Conservation (phyloP, 2,888 invertebrate species). For the Lymantria monacha region DNA sequence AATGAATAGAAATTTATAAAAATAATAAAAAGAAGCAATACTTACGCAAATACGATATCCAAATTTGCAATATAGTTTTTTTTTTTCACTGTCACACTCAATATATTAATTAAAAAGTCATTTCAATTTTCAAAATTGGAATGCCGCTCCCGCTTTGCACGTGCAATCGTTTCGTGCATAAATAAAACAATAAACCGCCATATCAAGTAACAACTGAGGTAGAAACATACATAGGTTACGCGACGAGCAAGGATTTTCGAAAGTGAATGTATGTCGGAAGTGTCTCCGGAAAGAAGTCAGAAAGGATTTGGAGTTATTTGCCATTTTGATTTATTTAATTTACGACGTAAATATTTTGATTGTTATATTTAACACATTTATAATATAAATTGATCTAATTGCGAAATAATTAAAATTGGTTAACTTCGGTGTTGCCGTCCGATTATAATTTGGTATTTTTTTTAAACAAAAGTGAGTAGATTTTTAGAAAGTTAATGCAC, state of each 20-base stretch:
- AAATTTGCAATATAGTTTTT: neutral
- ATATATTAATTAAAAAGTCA: slow-evolving; percentile 3
- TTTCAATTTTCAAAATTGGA: slow-evolving; percentile 13
- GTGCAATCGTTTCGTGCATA: slow-evolving; percentile 33
- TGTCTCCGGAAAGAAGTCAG: neutral
- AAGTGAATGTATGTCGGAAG: slow-evolving; percentile 4
- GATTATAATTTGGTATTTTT: no score
- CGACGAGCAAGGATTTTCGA: slow-evolving; percentile 24
- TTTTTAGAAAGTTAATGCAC: no score
- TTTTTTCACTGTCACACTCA: slow-evolving; percentile 5
- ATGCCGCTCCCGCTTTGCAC: slow-evolving; percentile 16
- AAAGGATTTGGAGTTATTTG: neutral
- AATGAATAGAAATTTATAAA: neutral
- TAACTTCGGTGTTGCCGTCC: no score
- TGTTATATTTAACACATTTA: no score
- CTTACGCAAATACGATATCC: neutral
- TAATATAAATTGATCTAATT: no score
- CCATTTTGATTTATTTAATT: neutral
- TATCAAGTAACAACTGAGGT: slow-evolving; percentile 12
- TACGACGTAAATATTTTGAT: neutral
- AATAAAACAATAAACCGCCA: slow-evolving; percentile 30
- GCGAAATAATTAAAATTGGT: no score
- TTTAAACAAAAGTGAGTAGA: no score
- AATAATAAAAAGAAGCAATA: neutral
- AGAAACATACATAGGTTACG: slow-evolving; percentile 10